A percentile compares a stretch with the other conserved stretches of the same genome.
These are phyloP conservation scores for Podargus strigoides DNA, from an alignment of 2,797 vertebrate genomes.

Conservation along the genomic window DNA sequence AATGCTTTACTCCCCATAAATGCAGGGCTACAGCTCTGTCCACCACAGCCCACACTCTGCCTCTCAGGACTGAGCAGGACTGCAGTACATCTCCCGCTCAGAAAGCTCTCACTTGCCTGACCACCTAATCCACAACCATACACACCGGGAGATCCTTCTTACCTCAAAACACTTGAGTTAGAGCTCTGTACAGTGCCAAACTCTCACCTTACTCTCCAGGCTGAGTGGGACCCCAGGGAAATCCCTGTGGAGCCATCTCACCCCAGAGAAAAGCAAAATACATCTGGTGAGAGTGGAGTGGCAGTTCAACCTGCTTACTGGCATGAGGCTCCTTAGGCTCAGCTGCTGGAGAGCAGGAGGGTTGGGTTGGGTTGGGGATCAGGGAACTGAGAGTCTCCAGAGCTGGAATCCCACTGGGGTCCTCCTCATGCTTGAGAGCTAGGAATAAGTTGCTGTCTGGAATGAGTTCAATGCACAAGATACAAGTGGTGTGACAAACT, in stretches of 20 bases:
- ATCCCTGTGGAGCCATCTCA: neutral
- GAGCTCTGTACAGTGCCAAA: neutral
- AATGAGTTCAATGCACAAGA: neutral
- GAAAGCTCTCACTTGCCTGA: neutral
- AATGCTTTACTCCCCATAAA: neutral
- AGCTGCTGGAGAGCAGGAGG: neutral
- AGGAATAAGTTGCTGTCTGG: neutral
- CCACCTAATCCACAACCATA: neutral
- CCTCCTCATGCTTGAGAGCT: neutral
- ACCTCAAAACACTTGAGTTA: neutral
- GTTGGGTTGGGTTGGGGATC: neutral
- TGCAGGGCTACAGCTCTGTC: neutral
- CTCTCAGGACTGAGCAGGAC: neutral
- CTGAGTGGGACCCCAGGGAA: neutral
- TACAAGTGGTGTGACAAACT: rapidly evolving
- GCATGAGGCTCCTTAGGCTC: neutral
- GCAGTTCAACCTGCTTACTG: neutral
- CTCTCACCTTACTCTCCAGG: neutral
- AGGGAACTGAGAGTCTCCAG: neutral
- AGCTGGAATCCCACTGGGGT: neutral
- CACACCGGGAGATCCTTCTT: rapidly evolving
- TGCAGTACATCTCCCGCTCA: neutral
- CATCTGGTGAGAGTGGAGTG: neutral
- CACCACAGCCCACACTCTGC: neutral
- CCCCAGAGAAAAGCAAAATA: neutral